Conservation (phyloP, 2,888 invertebrate genomes). For the Caenorhabditis wallacei region DNA sequence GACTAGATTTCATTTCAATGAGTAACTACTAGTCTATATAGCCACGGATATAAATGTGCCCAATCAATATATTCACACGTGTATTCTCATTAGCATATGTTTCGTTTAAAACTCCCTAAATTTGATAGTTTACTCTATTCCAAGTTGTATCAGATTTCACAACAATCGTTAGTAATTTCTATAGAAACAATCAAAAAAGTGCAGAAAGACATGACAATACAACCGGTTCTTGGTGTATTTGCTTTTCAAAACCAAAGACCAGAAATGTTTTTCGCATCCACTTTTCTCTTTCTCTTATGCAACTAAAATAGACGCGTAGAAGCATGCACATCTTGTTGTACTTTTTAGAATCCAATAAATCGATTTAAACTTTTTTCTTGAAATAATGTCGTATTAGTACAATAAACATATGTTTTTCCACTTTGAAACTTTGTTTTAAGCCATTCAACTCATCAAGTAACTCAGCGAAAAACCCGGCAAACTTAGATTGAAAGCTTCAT, state of each 20-base stretch:
- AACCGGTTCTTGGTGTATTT: constrained; percentile 52
- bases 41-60: no score
- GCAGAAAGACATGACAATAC: constrained; percentile 13
- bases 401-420: no score
- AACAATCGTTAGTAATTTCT: background rate
- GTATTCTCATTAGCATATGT: no score
- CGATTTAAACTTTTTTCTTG: background rate
- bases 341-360: background rate
- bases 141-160: background rate
- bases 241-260: constrained; percentile 58
- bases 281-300: constrained; percentile 19
- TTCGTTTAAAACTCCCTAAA: no score
- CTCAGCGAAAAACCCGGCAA: no score
- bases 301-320: constrained; percentile 37
- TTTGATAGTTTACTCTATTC: no score
- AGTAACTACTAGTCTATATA: no score
- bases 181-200: constrained; percentile 20
- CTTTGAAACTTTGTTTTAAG: no score
- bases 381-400: background rate
- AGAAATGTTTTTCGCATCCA: constrained; percentile 43
- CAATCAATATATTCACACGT: no score
- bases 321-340: constrained; percentile 27
- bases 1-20: no score
- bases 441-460: no score
- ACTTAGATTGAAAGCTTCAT: no score